These are phyloP conservation scores for Drosophila dunni DNA, from an alignment of 1,140 invertebrate species.

Conservation along the genomic window DNA sequence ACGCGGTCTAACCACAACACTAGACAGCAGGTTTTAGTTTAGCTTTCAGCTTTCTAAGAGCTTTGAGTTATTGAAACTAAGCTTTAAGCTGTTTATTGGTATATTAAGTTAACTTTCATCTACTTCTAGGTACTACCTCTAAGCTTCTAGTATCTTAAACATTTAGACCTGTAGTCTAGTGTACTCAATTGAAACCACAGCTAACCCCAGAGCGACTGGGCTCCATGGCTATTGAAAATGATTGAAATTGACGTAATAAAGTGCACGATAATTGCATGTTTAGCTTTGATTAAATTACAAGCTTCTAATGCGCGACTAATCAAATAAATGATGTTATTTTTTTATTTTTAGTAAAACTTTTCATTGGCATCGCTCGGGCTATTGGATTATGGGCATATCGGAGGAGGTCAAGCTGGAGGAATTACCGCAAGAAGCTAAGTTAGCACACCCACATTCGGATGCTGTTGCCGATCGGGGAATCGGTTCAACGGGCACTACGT, in stretches of 20 bases:
- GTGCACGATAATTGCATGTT: slow-evolving; percentile 83
- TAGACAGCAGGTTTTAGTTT: not conserved
- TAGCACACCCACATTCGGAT: slow-evolving; percentile 83
- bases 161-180: not conserved
- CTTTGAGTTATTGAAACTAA: not conserved
- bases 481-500: slow-evolving; percentile 60
- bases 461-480: slow-evolving; percentile 68
- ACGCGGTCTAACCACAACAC: slow-evolving; percentile 66
- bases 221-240: slow-evolving; percentile 76
- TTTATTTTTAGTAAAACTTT: not conserved
- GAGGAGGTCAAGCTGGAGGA: slow-evolving; percentile 86
- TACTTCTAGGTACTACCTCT: too few species aligned
- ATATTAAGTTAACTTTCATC: too few species aligned
- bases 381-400: slow-evolving; percentile 87
- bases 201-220: slow-evolving; percentile 56
- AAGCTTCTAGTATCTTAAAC: not conserved
- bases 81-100: not conserved
- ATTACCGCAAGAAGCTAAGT: slow-evolving; percentile 86
- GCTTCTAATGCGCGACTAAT: slow-evolving; percentile 77
- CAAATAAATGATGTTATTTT: slow-evolving; percentile 16
- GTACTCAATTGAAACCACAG: slow-evolving; percentile 54
- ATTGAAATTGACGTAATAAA: slow-evolving; percentile 82
- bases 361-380: slow-evolving; percentile 30
- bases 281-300: slow-evolving; percentile 82
- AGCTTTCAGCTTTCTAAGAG: not conserved